phyloP scores from a whole-genome alignment of 2,113 vertebrate species.

The Pluvianellus socialis region DNA sequence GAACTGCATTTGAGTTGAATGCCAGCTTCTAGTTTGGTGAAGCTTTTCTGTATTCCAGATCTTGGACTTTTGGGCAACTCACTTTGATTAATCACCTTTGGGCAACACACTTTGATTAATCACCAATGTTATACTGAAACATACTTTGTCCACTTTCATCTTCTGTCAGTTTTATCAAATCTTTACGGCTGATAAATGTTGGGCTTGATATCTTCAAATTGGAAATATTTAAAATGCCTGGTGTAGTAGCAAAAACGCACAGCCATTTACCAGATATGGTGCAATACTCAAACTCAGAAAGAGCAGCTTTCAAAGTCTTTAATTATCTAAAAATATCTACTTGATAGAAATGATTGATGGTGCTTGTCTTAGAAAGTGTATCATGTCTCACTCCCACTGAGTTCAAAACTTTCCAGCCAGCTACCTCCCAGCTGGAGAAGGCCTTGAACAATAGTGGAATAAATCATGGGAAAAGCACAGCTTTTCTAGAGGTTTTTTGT shows the following conservation, averaged over 20 bases:
- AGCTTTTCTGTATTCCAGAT: neutral
- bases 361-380: constrained; percentile 5
- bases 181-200: neutral
- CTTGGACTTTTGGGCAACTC: neutral
- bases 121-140: neutral
- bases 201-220: neutral
- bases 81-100: neutral
- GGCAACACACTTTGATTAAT: neutral
- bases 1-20: neutral
- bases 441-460: neutral
- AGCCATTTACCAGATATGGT: neutral
- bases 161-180: neutral
- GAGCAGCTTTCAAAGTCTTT: neutral
- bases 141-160: neutral
- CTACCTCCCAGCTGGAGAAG: constrained; percentile 11
- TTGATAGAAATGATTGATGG: neutral
- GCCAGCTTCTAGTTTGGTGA: neutral
- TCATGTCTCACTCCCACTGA: constrained; percentile 15
- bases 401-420: constrained; percentile 31
- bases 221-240: neutral
- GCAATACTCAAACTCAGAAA: neutral
- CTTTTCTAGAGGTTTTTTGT: neutral
- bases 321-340: neutral
- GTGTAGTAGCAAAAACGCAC: neutral
- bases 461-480: neutral